Evolutionary conservation across 2,888 invertebrate genomes (phyloP).

Genomic region (Orthonevra nobilis): DNA sequence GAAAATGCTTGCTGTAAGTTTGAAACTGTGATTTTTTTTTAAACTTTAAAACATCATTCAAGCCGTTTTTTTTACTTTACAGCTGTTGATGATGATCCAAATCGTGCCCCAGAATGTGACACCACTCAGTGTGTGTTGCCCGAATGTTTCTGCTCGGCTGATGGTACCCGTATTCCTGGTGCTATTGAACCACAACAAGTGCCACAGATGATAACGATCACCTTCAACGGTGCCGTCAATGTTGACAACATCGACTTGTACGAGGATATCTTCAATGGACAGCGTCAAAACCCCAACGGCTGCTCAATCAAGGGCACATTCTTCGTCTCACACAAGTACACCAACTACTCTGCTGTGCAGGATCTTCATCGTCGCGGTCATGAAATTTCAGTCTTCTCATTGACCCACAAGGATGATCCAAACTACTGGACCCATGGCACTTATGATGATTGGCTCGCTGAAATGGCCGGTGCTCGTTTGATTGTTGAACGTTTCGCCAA

Average conservation of each 20-base stretch:
- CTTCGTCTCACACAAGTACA: constrained; percentile 95
- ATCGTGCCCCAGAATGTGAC: constrained; percentile 95
- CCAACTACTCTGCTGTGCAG: constrained; percentile 94
- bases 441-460: constrained; percentile 95
- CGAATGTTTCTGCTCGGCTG: constrained; percentile 96
- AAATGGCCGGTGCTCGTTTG: constrained; percentile 94
- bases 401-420: constrained; percentile 95
- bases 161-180: constrained; percentile 93
- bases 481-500: constrained; percentile 94
- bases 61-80: constrained; percentile 73
- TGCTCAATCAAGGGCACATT: constrained; percentile 94
- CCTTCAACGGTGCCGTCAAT: constrained; percentile 95
- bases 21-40: no score
- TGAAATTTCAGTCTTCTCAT: constrained; percentile 94
- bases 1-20: constrained; percentile 97
- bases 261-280: constrained; percentile 93
- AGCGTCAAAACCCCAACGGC: constrained; percentile 92
- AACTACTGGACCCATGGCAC: constrained; percentile 93
- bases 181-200: constrained; percentile 91
- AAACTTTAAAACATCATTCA: no score
- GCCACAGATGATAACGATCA: constrained; percentile 95
- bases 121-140: constrained; percentile 92
- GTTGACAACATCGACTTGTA: constrained; percentile 96
- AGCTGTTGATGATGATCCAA: constrained; percentile 95
- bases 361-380: constrained; percentile 94